Base-by-base conservation (phyloP, 2,797 vertebrate genomes). In the Acrocephalus scirpaceus region DNA sequence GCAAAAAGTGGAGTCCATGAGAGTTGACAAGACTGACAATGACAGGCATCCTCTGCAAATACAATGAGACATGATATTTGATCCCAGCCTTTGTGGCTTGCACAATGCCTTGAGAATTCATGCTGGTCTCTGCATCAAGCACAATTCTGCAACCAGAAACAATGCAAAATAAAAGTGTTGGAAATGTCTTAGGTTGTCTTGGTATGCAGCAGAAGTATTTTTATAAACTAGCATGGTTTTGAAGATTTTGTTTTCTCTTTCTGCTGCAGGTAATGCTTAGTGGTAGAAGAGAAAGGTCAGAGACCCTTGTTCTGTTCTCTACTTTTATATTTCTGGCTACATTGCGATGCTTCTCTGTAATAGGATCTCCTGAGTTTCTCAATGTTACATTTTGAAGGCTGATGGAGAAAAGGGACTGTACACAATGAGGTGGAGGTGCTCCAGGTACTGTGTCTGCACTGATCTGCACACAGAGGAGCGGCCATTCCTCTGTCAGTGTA, bases 11-110 rank as follows among this genome's bases (percentile, higher is more conserved):
- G 67, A 92, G 64, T 32, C 86, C 83, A 70, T 73, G 51, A 70
- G 70, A 76, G 45, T 42, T 95, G 92, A 92, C 90, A 95, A 95
- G 79, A 86, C 71, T 94, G 90, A 93, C 86, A 93, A 66, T 86
- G 90, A 90, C 80, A 86, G 70, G 77, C 80, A 90, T 82, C 56
- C 71, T 91, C 48, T 81, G 76, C 80, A 94, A 81, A 81, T 23
- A 57, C 51, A 67, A 62, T 60, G 76, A 51, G 58, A 95, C 83
- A 74, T 84, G 77, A 90, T 53, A 90, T 62, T 94, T 88, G 92
- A 93, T 81, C 66, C 36, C 86, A 90, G 79, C 44, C 62, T 77
- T 77, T 94, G 70, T 70, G 42, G 19, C 34, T 92, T 84, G 73
- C 36, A 90, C 77, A 90, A 58, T 78, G 44, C 62, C 83, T 88